These are phyloP conservation scores for Ophion ventricosus DNA, from an alignment of 2,888 invertebrate species.

Conservation along the genomic window DNA sequence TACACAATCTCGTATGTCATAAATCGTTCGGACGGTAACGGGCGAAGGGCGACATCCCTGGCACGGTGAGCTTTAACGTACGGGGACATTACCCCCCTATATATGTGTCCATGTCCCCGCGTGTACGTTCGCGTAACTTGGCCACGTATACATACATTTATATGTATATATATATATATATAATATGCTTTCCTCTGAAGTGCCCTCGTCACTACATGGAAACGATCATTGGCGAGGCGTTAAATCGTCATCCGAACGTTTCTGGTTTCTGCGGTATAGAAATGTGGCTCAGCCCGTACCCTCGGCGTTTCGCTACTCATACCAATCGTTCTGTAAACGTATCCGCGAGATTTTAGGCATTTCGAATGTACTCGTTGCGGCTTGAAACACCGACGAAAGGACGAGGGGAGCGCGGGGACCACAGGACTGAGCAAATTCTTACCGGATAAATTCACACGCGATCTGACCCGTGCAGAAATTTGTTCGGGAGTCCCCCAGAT, in stretches of 20 bases:
- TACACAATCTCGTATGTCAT: slow-evolving; percentile 63
- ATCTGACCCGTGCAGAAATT: no score
- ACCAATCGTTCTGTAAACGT: slow-evolving; percentile 48
- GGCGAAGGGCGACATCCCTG: slow-evolving; percentile 33
- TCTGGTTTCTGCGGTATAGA: slow-evolving; percentile 57
- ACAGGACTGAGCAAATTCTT: background rate
- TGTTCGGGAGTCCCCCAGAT: no score
- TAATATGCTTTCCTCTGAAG: slow-evolving; percentile 31
- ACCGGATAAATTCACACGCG: background rate
- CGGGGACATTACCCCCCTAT: slow-evolving; percentile 13
- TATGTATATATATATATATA: no score
- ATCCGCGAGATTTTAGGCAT: slow-evolving; percentile 29
- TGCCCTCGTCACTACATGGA: slow-evolving; percentile 51
- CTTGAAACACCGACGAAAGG: slow-evolving; percentile 36
- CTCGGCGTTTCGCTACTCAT: slow-evolving; percentile 47
- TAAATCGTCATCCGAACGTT: slow-evolving; percentile 60
- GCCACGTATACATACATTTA: background rate
- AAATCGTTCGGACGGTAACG: slow-evolving; percentile 59
- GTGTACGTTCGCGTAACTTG: slow-evolving; percentile 43
- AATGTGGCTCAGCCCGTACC: slow-evolving; percentile 31
- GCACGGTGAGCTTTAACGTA: slow-evolving; percentile 34
- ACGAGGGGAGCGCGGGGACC: background rate
- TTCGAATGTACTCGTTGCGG: slow-evolving; percentile 29
- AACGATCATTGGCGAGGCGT: slow-evolving; percentile 62
- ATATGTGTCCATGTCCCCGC: slow-evolving; percentile 25